These are phyloP conservation scores for Acrobasis consociella DNA, from an alignment of 2,888 invertebrate species.

Conservation along the genomic window DNA sequence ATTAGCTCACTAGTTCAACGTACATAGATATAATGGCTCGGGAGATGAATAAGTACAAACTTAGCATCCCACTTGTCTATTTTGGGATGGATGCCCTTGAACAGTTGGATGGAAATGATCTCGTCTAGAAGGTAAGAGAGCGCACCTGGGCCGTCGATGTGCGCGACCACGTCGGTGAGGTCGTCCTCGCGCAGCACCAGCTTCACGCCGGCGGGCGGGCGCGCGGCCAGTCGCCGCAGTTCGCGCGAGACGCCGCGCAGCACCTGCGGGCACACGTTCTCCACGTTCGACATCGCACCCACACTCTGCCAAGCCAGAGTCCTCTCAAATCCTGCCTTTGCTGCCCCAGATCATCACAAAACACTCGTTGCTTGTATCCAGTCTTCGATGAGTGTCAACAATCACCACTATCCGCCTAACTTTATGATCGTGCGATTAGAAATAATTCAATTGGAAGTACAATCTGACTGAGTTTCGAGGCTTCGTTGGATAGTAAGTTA, in stretches of 20 bases:
- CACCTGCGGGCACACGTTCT: slow-evolving; percentile 97
- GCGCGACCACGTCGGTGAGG: slow-evolving; percentile 96
- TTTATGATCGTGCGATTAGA: not conserved
- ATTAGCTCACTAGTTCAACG: no score
- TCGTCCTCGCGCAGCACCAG: slow-evolving; percentile 95
- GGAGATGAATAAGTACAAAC: no score
- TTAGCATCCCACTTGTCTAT: no score
- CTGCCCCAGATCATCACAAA: not conserved
- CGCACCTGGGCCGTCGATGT: slow-evolving; percentile 91
- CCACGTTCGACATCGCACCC: slow-evolving; percentile 90
- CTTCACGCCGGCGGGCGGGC: slow-evolving; percentile 95
- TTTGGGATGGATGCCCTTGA: no score
- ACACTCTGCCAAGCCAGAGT: slow-evolving; percentile 19
- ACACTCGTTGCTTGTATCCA: not conserved
- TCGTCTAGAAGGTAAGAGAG: not conserved
- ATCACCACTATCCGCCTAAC: not conserved
- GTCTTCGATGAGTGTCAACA: not conserved
- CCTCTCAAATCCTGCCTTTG: slow-evolving; percentile 14
- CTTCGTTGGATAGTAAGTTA: not conserved
- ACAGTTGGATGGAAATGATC: no score
- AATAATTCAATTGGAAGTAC: not conserved
- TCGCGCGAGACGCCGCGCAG: slow-evolving; percentile 95
- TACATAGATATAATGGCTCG: no score
- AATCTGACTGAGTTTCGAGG: not conserved
- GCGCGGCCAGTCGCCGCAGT: slow-evolving; percentile 90